These are phyloP conservation scores for Tolmerus cingulatus DNA, from an alignment of 2,888 invertebrate species.

Conservation along the genomic window DNA sequence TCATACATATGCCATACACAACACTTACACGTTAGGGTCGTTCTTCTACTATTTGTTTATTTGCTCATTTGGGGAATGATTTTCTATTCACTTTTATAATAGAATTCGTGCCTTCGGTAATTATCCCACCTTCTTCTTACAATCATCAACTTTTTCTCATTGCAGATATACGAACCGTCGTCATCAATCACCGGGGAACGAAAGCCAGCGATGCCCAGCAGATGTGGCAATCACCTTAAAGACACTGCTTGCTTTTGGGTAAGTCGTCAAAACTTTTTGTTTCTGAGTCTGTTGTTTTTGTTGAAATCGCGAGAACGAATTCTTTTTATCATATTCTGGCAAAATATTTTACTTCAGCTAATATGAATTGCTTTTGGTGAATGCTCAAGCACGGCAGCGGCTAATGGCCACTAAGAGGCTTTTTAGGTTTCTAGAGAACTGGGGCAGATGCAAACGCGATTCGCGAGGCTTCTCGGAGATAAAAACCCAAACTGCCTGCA, in stretches of 20 bases:
- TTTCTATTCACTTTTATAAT: conserved; percentile 1
- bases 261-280: neutral
- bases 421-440: neutral
- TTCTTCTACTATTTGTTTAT: too few species aligned
- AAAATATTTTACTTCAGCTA: neutral
- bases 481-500: neutral
- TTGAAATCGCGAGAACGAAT: neutral
- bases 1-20: too few species aligned
- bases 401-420: neutral
- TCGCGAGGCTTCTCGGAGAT: neutral
- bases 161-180: conserved; percentile 17
- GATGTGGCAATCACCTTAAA: neutral
- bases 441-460: neutral
- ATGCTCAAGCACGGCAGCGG: neutral
- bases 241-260: neutral
- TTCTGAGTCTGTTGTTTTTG: neutral
- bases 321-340: neutral
- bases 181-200: conserved; percentile 16
- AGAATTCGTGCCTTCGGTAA: conserved; percentile 18
- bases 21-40: too few species aligned
- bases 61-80: neutral
- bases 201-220: neutral
- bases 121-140: neutral
- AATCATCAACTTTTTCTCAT: neutral
- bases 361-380: neutral